A percentile compares a stretch with the other conserved stretches of the same genome.
These are phyloP conservation scores for Pipistrellus pygmaeus DNA, from an alignment of 2,797 vertebrate genomes.

Conservation along the genomic window DNA sequence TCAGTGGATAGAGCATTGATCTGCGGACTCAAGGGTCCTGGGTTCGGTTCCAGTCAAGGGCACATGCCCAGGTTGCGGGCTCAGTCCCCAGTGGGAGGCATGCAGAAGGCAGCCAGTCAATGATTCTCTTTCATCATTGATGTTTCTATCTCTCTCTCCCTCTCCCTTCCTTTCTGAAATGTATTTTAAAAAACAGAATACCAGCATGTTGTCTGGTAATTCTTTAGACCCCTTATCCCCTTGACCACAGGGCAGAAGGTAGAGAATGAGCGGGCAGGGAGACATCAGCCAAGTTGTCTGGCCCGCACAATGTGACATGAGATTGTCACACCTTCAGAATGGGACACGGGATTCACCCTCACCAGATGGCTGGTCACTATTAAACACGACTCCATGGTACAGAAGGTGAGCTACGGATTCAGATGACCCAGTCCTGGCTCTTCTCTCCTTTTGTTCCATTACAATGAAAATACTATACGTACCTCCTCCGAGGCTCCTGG, in stretches of 20 bases:
- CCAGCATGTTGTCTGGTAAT: not conserved
- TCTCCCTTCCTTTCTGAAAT: too few relatives aligned
- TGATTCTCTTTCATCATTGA: too few relatives aligned
- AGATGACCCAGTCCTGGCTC: not conserved
- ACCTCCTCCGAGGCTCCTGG: not conserved
- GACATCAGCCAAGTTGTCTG: not conserved
- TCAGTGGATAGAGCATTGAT: too few relatives aligned
- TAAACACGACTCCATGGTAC: not conserved
- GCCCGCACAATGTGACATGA: not conserved
- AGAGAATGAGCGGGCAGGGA: not conserved
- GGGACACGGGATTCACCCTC: not conserved
- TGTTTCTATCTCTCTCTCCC: too few relatives aligned
- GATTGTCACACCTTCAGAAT: not conserved
- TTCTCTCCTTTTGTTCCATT: not conserved
- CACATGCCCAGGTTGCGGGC: too few relatives aligned
- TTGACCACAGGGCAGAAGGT: not conserved
- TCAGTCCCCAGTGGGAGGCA: too few relatives aligned
- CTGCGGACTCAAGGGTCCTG: too few relatives aligned
- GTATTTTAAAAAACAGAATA: not conserved
- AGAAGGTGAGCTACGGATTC: not conserved
- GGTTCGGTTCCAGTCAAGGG: too few relatives aligned
- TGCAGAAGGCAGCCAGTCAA: too few relatives aligned
- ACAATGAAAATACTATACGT: conserved; percentile 43
- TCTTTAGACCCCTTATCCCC: not conserved
- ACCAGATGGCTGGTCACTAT: not conserved